These are phyloP conservation scores for Elephas maximus DNA, from an alignment of 2,113 vertebrate species.

Conservation along the genomic window DNA sequence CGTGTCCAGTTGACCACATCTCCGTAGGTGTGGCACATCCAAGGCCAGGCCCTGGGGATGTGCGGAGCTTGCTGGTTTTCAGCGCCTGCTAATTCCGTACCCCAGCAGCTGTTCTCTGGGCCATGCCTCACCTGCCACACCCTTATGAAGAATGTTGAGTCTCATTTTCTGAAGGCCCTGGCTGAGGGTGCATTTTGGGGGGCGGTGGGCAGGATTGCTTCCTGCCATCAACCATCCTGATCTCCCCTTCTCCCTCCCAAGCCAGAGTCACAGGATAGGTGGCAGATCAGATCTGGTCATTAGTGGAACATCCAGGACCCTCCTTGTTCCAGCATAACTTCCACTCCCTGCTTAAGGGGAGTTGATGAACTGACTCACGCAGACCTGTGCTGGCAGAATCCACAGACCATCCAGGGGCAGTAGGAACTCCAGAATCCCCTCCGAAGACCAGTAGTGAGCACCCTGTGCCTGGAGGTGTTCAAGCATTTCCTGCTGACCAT, in stretches of 20 bases:
- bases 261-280: not conserved
- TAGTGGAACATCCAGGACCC: not conserved
- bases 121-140: conserved; percentile 36
- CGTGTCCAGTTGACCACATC: not conserved
- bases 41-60: conserved; percentile 58
- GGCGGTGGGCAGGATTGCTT: not conserved
- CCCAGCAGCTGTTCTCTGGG: conserved; percentile 70
- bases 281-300: not conserved
- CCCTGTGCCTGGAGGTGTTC: not conserved
- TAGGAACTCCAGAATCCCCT: not conserved
- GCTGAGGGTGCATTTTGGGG: not conserved
- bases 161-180: conserved; percentile 46
- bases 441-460: not conserved
- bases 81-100: conserved; percentile 56
- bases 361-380: not conserved
- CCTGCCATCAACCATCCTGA: not conserved
- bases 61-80: conserved; percentile 20
- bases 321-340: not conserved
- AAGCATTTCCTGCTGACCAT: too few species aligned
- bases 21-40: not conserved
- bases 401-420: not conserved
- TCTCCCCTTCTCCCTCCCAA: not conserved
- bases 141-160: conserved; percentile 60
- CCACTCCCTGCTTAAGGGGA: not conserved
- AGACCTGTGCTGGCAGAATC: not conserved